A percentile compares a stretch with the other conserved stretches of the same genome.
phyloP scores from a whole-genome alignment of 2,113 vertebrate genomes.

The Anser brachyrhynchus region DNA sequence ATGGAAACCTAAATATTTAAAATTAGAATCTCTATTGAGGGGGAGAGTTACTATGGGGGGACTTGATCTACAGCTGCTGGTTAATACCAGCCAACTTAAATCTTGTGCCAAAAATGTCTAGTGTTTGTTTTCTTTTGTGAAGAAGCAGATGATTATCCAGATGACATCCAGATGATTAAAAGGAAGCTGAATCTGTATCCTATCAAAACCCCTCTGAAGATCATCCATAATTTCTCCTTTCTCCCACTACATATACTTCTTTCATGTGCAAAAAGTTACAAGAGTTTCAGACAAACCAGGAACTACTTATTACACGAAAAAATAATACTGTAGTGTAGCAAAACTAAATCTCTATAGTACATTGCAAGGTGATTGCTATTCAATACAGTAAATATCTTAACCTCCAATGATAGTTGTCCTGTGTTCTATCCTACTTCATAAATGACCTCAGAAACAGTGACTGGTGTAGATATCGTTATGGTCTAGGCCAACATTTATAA shows the following conservation, averaged over 20 bases:
- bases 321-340: background rate
- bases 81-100: constrained; percentile 23
- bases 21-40: background rate
- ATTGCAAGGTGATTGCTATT: background rate
- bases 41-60: background rate
- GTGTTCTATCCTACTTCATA: background rate
- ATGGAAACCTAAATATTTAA: constrained; percentile 63
- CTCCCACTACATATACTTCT: background rate
- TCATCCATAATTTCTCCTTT: constrained; percentile 26
- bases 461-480: background rate
- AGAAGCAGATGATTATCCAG: constrained; percentile 48
- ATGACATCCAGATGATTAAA: constrained; percentile 60
- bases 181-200: constrained; percentile 28
- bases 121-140: constrained; percentile 55
- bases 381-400: background rate
- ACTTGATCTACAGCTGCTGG: constrained; percentile 52
- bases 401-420: background rate
- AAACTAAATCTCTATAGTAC: background rate
- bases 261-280: constrained; percentile 29
- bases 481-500: background rate
- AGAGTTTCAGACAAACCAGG: background rate
- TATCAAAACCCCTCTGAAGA: constrained; percentile 40
- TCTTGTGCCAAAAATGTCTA: constrained; percentile 42
- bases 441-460: background rate
- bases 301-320: background rate